phyloP scores from a whole-genome alignment of 2,888 invertebrate species.

The Schizaphis graminum region DNA sequence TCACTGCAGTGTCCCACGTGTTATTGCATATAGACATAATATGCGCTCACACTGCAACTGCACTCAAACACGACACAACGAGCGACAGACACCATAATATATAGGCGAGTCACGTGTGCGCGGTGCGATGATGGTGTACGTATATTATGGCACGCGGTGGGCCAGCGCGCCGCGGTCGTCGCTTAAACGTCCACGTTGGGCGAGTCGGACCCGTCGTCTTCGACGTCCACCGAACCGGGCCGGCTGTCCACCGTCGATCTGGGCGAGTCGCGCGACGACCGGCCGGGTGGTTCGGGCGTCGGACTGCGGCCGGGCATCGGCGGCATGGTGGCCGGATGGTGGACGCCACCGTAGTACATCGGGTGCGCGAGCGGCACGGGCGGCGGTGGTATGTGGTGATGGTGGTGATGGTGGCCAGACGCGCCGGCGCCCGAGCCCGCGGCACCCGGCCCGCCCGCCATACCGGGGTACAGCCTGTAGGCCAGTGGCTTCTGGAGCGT shows the following conservation, averaged over 20 bases:
- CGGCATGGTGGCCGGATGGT: conserved; percentile 65
- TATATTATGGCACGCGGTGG: background rate
- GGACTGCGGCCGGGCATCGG: conserved; percentile 69
- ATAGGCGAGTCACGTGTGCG: background rate
- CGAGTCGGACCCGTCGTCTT: conserved; percentile 69
- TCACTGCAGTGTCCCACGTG: background rate
- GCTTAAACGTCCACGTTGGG: conserved; percentile 68
- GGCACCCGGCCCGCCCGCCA: conserved; percentile 66
- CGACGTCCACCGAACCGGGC: conserved; percentile 69
- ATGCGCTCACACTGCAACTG: background rate
- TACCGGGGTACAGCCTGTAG: conserved; percentile 73
- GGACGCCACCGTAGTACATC: conserved; percentile 68
- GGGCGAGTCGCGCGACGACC: conserved; percentile 68
- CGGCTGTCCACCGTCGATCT: conserved; percentile 68
- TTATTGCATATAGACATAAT: too few relatives aligned
- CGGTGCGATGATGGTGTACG: background rate
- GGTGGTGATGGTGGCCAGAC: conserved; percentile 68
- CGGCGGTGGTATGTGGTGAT: conserved; percentile 67
- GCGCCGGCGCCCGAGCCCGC: conserved; percentile 61
- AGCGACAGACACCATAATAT: background rate
- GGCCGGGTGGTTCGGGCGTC: conserved; percentile 68
- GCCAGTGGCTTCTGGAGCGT: conserved; percentile 91
- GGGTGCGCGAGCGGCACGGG: conserved; percentile 67
- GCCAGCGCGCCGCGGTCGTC: background rate
- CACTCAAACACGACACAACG: conserved; percentile 2